phyloP scores from a whole-genome alignment of 2,113 vertebrate genomes.

The Ptychochromis oligacanthus region DNA sequence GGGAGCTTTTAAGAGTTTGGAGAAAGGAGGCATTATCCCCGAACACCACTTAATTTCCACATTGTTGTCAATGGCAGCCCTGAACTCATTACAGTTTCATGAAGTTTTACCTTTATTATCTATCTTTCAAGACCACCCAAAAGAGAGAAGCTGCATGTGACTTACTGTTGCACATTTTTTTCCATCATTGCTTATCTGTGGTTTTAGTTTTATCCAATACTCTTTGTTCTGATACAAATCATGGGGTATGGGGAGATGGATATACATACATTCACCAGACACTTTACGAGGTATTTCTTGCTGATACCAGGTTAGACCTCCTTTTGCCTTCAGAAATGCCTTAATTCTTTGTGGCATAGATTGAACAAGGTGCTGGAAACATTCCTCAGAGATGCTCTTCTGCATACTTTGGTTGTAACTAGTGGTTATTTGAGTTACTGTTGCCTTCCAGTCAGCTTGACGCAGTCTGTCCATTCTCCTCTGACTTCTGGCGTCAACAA shows the following conservation, averaged over 20 bases:
- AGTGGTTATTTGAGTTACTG: too few species aligned
- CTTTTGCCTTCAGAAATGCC: background rate
- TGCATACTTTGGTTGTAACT: too few species aligned
- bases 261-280: background rate
- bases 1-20: slow-evolving; percentile 53
- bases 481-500: too few species aligned
- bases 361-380: background rate
- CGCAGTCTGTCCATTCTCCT: too few species aligned
- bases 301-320: background rate
- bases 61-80: slow-evolving; percentile 21
- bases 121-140: slow-evolving; percentile 31
- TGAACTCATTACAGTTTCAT: slow-evolving; percentile 53
- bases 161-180: background rate
- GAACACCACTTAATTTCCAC: slow-evolving; percentile 25
- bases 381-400: too few species aligned
- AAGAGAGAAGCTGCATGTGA: background rate
- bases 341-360: background rate
- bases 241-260: too few species aligned
- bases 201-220: background rate
- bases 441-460: too few species aligned
- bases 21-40: slow-evolving; percentile 50
- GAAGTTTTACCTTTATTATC: slow-evolving; percentile 63
- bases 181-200: background rate
- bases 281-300: background rate
- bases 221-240: background rate